Evolutionary conservation across 92 coral and sea anemone genomes (phyloP).

Genomic region (Parazoanthus darwini): DNA sequence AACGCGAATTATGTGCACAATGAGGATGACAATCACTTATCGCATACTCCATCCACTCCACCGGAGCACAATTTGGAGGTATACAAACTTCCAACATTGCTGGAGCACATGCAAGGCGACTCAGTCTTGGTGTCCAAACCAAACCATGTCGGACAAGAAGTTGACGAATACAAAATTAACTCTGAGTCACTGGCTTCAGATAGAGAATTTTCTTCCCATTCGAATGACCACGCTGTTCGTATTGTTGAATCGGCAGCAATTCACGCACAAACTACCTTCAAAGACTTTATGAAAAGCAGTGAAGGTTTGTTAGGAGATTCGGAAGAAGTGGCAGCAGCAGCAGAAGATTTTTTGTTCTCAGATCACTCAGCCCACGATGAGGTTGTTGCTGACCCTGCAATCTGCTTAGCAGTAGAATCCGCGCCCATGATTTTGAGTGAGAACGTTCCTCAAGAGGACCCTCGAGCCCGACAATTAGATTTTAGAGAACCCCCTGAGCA

Average conservation of each 20-base stretch:
- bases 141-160: conserved; percentile 60
- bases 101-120: conserved; percentile 81
- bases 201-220: conserved; percentile 64
- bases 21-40: conserved; percentile 8
- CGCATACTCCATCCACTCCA: conserved; percentile 22
- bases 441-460: not conserved
- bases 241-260: conserved; percentile 57
- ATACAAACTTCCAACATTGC: conserved; percentile 75
- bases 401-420: not conserved
- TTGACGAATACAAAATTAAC: conserved; percentile 76
- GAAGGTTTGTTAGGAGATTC: conserved; percentile 66
- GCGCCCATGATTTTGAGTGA: not conserved
- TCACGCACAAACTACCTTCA: conserved; percentile 60
- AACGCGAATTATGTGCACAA: conserved; percentile 7
- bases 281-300: conserved; percentile 62
- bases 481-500: not conserved
- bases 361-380: conserved; percentile 39
- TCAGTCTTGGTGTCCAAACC: conserved; percentile 29
- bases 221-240: conserved; percentile 70
- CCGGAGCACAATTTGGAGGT: conserved; percentile 49
- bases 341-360: conserved; percentile 44
- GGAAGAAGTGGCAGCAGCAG: conserved; percentile 52
- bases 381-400: not conserved
- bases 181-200: conserved; percentile 79
- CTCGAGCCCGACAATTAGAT: conserved; percentile 3